phyloP scores from a whole-genome alignment of 2,113 vertebrate species.

The Aix galericulata region DNA sequence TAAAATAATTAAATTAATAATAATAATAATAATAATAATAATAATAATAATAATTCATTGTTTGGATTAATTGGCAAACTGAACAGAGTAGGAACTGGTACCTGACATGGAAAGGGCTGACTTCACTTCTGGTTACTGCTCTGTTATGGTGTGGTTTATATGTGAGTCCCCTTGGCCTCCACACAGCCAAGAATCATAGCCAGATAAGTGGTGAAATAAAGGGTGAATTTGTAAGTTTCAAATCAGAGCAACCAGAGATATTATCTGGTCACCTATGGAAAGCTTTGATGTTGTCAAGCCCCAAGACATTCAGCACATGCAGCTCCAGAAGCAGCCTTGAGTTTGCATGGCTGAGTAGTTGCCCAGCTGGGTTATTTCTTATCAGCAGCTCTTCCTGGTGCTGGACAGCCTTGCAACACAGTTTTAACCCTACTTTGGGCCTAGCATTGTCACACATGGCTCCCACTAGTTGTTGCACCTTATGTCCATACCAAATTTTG shows the following conservation, averaged over 20 bases:
- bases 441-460: neutral
- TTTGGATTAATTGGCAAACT: neutral
- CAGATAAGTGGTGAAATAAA: neutral
- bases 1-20: no score
- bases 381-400: fast-evolving
- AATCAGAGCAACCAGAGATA: neutral
- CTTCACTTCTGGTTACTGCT: neutral
- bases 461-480: neutral
- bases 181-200: neutral
- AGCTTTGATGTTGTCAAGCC: neutral
- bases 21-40: no score
- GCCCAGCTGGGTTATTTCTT: neutral
- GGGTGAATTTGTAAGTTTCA: neutral
- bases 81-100: neutral
- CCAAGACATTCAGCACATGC: neutral
- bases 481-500: neutral
- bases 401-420: neutral
- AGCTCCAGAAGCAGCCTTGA: neutral
- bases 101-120: neutral
- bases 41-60: neutral
- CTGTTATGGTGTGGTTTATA: neutral
- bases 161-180: neutral
- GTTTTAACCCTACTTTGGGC: neutral
- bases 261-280: neutral
- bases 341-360: fast-evolving